phyloP scores from a whole-genome alignment of 1,140 invertebrate species.

The Neodiprion virginianus region DNA sequence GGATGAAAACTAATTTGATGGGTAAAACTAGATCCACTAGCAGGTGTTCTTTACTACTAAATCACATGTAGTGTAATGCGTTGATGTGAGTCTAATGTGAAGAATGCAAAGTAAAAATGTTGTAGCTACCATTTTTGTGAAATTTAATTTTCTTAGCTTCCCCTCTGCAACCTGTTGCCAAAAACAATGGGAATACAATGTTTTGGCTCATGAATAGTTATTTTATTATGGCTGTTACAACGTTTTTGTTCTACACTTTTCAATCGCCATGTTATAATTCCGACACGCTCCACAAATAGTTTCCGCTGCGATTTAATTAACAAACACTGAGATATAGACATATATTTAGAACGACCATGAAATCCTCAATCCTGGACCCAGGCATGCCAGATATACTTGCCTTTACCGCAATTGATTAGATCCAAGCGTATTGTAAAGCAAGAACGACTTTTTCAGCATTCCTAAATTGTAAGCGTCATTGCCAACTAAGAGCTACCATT shows the following conservation, averaged over 20 bases:
- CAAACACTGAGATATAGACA: not conserved
- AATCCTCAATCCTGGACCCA: not conserved
- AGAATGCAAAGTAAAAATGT: no score
- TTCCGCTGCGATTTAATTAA: not conserved
- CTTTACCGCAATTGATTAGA: not conserved
- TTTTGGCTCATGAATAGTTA: no score
- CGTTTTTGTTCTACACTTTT: no score
- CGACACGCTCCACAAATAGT: not conserved
- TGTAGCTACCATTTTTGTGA: no score
- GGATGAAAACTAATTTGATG: no score
- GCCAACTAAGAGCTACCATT: not conserved
- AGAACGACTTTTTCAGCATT: no score
- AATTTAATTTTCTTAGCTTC: no score
- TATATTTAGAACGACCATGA: not conserved
- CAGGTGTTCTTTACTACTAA: not conserved
- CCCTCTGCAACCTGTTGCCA: no score
- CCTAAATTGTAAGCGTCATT: not conserved
- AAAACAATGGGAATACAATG: no score
- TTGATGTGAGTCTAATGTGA: not conserved
- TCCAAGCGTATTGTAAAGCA: no score
- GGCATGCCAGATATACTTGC: slow-evolving; percentile 4
- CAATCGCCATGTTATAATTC: no score
- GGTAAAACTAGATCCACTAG: not conserved
- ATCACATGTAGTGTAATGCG: not conserved
- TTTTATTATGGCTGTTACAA: no score